These are phyloP conservation scores for Ammospiza nelsoni DNA, from an alignment of 2,113 vertebrate species.

Conservation along the genomic window DNA sequence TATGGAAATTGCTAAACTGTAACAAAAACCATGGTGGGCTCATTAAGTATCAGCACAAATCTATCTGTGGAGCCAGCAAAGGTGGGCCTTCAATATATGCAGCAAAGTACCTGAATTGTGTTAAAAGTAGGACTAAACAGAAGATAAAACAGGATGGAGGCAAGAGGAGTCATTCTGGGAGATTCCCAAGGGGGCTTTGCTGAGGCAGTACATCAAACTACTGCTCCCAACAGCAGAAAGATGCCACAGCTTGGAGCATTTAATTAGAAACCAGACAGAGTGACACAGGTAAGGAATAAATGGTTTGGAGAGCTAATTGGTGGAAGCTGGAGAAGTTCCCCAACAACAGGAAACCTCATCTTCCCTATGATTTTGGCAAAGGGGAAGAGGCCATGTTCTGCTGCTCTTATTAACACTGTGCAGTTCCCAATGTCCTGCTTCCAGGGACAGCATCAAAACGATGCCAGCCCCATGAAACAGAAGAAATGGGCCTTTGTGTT, in stretches of 20 bases:
- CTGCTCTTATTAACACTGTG: neutral
- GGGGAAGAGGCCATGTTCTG: neutral
- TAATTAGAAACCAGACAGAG: neutral
- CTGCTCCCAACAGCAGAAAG: neutral
- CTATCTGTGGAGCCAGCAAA: neutral
- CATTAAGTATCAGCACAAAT: neutral
- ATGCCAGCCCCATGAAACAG: neutral
- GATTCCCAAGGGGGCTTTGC: neutral
- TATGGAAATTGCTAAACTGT: neutral
- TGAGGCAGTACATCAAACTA: neutral
- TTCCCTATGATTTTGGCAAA: constrained; percentile 1
- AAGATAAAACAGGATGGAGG: neutral
- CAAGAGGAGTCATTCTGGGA: neutral
- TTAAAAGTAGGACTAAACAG: neutral
- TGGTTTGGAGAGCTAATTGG: neutral
- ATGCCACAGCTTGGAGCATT: neutral
- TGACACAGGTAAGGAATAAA: neutral
- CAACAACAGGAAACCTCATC: neutral
- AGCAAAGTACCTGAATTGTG: neutral
- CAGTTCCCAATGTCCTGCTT: neutral
- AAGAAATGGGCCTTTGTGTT: neutral
- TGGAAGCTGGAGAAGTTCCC: constrained; percentile 1
- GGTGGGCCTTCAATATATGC: neutral
- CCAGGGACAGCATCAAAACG: neutral
- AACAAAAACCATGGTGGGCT: neutral